Evolutionary conservation across 2,797 vertebrate species (phyloP).

Genomic region (Notolabrus celidotus): DNA sequence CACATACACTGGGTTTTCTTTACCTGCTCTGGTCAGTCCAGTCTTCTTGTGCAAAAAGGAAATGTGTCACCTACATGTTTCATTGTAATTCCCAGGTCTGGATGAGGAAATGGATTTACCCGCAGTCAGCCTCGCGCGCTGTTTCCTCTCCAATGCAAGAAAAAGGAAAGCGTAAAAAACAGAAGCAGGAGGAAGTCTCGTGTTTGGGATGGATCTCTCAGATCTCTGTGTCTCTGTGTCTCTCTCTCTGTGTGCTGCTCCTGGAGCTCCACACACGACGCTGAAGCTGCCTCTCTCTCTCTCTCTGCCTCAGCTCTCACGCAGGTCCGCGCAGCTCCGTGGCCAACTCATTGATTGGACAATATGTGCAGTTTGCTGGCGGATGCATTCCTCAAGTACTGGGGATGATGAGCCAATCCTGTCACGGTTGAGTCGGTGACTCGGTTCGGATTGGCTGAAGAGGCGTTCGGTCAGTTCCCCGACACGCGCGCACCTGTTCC

Average conservation of each 20-base stretch:
- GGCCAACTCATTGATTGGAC: constrained; percentile 76
- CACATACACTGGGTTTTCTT: neutral
- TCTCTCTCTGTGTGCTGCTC: constrained; percentile 38
- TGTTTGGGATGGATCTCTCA: too few relatives aligned
- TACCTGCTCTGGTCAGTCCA: constrained; percentile 52
- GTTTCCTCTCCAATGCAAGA: constrained; percentile 11
- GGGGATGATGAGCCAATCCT: constrained; percentile 67
- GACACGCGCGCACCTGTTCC: constrained; percentile 23
- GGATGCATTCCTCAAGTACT: constrained; percentile 67
- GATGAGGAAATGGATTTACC: constrained; percentile 44
- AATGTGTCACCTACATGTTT: constrained; percentile 75
- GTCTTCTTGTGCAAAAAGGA: constrained; percentile 39
- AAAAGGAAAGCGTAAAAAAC: neutral
- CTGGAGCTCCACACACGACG: constrained; percentile 43
- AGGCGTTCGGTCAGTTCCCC: constrained; percentile 24
- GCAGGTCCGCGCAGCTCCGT: constrained; percentile 61
- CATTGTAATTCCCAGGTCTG: constrained; percentile 73
- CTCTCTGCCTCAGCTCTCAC: constrained; percentile 46
- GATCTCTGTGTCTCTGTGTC: too few relatives aligned
- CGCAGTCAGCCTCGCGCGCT: constrained; percentile 57
- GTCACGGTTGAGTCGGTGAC: neutral
- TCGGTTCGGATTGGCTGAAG: constrained; percentile 46
- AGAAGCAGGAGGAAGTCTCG: too few relatives aligned
- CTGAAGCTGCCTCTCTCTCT: constrained; percentile 23
- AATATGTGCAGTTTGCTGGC: constrained; percentile 54